Conservation (phyloP, 2,797 vertebrate genomes). For the Darevskia mixta region DNA sequence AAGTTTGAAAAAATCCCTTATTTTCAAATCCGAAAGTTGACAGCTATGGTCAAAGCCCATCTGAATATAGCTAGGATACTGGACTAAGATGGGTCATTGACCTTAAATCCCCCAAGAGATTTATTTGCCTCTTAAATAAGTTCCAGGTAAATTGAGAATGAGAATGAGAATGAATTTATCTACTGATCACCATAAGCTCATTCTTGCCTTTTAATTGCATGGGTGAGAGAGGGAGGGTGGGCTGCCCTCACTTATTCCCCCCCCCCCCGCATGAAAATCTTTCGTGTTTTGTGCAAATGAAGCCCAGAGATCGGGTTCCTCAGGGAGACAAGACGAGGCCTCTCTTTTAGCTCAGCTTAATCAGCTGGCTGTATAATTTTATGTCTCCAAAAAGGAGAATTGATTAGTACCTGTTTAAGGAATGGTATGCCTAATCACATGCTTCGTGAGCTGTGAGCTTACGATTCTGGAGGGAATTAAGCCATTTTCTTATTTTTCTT, state of each 20-base stretch:
- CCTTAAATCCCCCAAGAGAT: neutral
- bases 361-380: constrained; percentile 31
- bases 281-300: neutral
- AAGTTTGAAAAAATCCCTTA: no score
- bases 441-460: neutral
- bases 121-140: neutral
- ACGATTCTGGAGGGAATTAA: constrained; percentile 2
- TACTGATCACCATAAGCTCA: neutral
- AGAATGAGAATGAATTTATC: neutral
- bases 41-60: no score
- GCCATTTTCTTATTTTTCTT: neutral
- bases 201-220: neutral
- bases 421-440: constrained; percentile 17
- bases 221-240: neutral
- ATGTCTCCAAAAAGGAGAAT: constrained; percentile 5
- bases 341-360: constrained; percentile 16
- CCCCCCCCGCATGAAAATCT: constrained; percentile 7
- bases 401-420: constrained; percentile 2
- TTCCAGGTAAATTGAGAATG: neutral
- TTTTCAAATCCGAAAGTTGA: no score
- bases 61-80: no score
- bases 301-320: constrained; percentile 23
- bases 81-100: neutral
- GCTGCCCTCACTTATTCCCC: neutral
- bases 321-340: neutral